Evolutionary conservation across 1,140 invertebrate genomes (phyloP).

Genomic region (Stenopsyche tienmushanensis): DNA sequence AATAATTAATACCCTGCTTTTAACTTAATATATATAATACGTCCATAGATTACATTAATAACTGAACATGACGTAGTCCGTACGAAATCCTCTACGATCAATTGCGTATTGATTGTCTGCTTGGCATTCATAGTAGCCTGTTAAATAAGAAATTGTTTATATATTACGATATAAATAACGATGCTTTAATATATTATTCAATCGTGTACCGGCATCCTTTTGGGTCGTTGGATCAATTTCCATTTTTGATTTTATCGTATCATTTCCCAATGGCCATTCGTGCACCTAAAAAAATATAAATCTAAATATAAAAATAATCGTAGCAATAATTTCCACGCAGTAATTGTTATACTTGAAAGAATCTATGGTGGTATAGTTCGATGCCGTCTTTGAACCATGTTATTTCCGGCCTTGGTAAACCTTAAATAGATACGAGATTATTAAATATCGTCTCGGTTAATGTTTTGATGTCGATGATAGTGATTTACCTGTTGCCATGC

Average conservation of each 20-base stretch:
- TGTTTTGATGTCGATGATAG: no score
- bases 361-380: conserved; percentile 76
- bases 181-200: not conserved
- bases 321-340: no score
- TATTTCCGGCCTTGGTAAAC: conserved; percentile 30
- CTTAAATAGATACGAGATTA: conserved; percentile 14
- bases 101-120: conserved; percentile 77
- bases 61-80: conserved; percentile 68
- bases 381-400: conserved; percentile 73
- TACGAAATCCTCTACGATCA: conserved; percentile 68
- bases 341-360: conserved; percentile 62
- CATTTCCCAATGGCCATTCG: conserved; percentile 70
- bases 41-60: conserved; percentile 50
- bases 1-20: not conserved
- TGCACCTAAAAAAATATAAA: conserved; percentile 62
- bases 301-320: no score
- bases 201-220: conserved; percentile 64
- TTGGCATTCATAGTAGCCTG: conserved; percentile 72
- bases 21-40: not conserved
- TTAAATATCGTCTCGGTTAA: no score
- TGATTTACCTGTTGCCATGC: conserved; percentile 69
- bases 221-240: conserved; percentile 86
- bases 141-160: conserved; percentile 47
- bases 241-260: conserved; percentile 79
- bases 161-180: not conserved